phyloP scores from a whole-genome alignment of 2,888 invertebrate species.

The Agrotis exclamationis region DNA sequence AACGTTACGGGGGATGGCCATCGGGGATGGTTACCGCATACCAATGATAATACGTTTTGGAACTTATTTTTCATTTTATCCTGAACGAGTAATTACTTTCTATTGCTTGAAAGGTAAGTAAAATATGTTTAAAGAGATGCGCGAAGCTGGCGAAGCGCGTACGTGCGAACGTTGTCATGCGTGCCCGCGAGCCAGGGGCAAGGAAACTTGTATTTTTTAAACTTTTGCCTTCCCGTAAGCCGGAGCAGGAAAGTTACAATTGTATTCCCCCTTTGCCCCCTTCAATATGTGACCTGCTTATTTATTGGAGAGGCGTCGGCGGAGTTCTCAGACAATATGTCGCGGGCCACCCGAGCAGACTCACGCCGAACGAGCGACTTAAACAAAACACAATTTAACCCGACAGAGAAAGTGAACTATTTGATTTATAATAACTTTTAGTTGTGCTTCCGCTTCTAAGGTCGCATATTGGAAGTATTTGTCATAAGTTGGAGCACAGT shows the following conservation, averaged over 20 bases:
- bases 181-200: slow-evolving; percentile 73
- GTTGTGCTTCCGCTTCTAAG: slow-evolving; percentile 50
- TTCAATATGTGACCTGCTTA: slow-evolving; percentile 91
- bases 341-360: slow-evolving; percentile 85
- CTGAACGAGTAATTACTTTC: slow-evolving; percentile 46
- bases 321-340: slow-evolving; percentile 90
- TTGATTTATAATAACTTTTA: slow-evolving; percentile 84
- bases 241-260: slow-evolving; percentile 89
- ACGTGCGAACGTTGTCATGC: slow-evolving; percentile 81
- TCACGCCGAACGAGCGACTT: slow-evolving; percentile 81
- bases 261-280: slow-evolving; percentile 88
- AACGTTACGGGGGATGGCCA: slow-evolving; percentile 79
- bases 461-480: slow-evolving; percentile 55
- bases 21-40: slow-evolving; percentile 78
- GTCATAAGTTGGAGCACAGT: slow-evolving; percentile 46
- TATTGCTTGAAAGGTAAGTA: slow-evolving; percentile 44
- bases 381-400: slow-evolving; percentile 86
- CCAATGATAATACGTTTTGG: slow-evolving; percentile 72
- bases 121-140: slow-evolving; percentile 48
- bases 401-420: slow-evolving; percentile 82
- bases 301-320: slow-evolving; percentile 90
- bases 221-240: slow-evolving; percentile 88
- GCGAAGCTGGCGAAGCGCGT: slow-evolving; percentile 57
- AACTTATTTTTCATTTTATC: slow-evolving; percentile 56
- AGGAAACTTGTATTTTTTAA: slow-evolving; percentile 90